These are phyloP conservation scores for Pantala flavescens DNA, from an alignment of 1,140 invertebrate species.

Conservation along the genomic window DNA sequence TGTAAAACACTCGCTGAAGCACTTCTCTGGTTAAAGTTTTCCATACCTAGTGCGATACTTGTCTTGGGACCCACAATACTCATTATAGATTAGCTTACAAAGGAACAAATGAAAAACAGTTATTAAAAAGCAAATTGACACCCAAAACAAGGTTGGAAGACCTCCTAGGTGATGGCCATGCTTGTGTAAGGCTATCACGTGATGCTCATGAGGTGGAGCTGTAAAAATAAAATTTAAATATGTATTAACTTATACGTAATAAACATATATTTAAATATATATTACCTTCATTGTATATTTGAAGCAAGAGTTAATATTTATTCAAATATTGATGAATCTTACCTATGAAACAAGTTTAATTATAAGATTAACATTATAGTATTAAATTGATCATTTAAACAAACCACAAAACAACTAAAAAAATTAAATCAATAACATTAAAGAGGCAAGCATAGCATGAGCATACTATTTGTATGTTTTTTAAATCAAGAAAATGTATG, in stretches of 20 bases:
- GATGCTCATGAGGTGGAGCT: constrained; percentile 87
- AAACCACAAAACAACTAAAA: too few species aligned
- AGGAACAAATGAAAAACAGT: constrained; percentile 90
- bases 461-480: too few species aligned
- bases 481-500: too few species aligned
- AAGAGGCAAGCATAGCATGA: too few species aligned
- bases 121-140: constrained; percentile 78
- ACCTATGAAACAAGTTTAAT: too few species aligned
- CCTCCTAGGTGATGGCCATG: constrained; percentile 85
- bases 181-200: constrained; percentile 82
- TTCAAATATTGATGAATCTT: too few species aligned
- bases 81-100: constrained; percentile 85
- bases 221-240: constrained; percentile 29
- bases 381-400: too few species aligned
- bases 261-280: too few species aligned
- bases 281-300: too few species aligned
- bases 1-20: background rate
- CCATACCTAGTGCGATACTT: constrained; percentile 43
- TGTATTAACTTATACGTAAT: background rate
- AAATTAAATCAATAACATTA: too few species aligned
- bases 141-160: constrained; percentile 86
- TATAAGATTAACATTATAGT: too few species aligned
- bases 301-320: too few species aligned
- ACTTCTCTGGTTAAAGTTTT: constrained; percentile 21
- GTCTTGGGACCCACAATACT: constrained; percentile 62